Evolutionary conservation across 2,888 invertebrate species (phyloP).

Genomic region (Spisula solida): DNA sequence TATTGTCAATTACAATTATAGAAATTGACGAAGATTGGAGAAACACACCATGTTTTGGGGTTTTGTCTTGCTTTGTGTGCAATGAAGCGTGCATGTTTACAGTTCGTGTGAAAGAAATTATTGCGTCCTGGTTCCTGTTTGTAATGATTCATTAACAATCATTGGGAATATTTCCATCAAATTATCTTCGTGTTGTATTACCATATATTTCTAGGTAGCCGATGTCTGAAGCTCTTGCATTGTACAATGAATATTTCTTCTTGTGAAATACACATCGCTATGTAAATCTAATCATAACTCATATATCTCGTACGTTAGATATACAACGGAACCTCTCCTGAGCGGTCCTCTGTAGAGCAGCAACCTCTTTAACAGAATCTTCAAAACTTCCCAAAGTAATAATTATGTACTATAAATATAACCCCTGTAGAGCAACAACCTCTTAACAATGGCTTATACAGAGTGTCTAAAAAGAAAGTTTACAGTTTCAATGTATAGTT

Average conservation of each 20-base stretch:
- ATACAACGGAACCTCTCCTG: background rate
- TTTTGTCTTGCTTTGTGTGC: background rate
- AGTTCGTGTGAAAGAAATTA: background rate
- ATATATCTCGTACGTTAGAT: background rate
- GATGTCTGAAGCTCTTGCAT: background rate
- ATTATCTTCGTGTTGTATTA: background rate
- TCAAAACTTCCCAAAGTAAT: too few relatives aligned
- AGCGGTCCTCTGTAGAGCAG: too few relatives aligned
- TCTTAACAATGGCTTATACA: too few relatives aligned
- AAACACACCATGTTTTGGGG: background rate
- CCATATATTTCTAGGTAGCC: background rate
- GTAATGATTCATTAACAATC: constrained; percentile 15
- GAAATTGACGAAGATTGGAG: background rate
- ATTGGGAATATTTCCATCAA: background rate
- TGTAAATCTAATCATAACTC: background rate
- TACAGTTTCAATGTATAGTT: too few relatives aligned
- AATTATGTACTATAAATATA: too few relatives aligned
- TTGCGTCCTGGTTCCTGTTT: background rate
- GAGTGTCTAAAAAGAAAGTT: too few relatives aligned
- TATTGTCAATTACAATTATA: constrained; percentile 34
- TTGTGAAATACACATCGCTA: background rate
- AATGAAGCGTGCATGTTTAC: background rate
- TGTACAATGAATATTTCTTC: background rate
- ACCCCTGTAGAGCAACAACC: too few relatives aligned
- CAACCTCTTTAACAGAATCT: too few relatives aligned